Evolutionary conservation across 2,113 vertebrate genomes (phyloP).

Genomic region (Anarhynchus alexandrinus): DNA sequence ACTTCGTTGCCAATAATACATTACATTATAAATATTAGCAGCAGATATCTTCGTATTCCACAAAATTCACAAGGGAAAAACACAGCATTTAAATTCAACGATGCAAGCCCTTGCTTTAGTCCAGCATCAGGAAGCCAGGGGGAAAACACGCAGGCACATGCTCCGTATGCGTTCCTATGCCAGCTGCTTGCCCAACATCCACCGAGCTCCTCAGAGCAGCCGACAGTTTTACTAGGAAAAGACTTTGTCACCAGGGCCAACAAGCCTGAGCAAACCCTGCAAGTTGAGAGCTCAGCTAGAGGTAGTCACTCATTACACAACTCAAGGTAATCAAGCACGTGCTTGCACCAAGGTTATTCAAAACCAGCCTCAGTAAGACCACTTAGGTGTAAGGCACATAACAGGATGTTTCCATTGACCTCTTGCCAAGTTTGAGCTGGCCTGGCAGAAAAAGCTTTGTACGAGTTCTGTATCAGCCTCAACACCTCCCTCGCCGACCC

Average conservation of each 20-base stretch:
- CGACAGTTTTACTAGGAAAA: neutral
- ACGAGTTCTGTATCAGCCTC: neutral
- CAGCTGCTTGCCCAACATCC: accelerated
- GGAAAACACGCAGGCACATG: neutral
- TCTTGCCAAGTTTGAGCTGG: neutral
- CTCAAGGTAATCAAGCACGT: neutral
- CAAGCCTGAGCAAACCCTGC: neutral
- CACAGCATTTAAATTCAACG: neutral
- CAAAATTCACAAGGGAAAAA: neutral
- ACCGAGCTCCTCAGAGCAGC: neutral
- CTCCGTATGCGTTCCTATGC: accelerated
- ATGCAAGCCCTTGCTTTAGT: neutral
- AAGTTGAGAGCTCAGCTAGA: neutral
- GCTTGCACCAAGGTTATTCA: neutral
- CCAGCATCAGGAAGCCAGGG: neutral
- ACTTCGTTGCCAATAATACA: neutral
- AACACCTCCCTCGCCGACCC: neutral
- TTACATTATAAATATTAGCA: neutral
- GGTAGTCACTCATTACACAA: neutral
- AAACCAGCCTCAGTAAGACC: neutral
- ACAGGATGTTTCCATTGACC: neutral
- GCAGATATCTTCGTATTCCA: neutral
- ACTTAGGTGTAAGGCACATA: neutral
- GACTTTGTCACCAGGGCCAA: neutral
- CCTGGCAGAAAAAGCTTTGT: neutral